A percentile compares a stretch with the other conserved stretches of the same genome.
Conservation (phyloP, 2,113 vertebrate species). For the Boulengeromyrus knoepffleri region DNA sequence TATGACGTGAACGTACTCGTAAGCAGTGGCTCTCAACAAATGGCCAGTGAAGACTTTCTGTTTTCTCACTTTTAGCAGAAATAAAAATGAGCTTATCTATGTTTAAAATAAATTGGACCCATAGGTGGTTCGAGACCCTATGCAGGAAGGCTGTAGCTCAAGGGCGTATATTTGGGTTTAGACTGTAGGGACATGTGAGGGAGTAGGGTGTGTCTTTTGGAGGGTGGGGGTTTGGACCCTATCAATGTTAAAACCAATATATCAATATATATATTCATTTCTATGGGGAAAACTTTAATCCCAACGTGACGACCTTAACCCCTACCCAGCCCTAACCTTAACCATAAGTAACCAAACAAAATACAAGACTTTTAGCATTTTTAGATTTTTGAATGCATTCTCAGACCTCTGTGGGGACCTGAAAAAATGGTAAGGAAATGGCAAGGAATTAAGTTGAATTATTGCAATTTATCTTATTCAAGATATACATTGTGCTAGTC, state of each 20-base stretch:
- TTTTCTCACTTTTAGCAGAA: neutral
- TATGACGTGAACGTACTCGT: neutral
- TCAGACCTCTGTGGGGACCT: no score
- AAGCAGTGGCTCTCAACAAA: neutral
- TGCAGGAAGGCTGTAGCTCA: neutral
- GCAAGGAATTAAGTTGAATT: neutral
- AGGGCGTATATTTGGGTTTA: neutral
- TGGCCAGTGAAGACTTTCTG: neutral
- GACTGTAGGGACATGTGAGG: no score
- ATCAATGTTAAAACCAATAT: no score
- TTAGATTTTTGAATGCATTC: no score
- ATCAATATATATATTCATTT: no score
- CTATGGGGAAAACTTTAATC: no score
- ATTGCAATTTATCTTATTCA: neutral
- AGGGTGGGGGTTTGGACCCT: no score
- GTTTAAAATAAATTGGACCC: neutral
- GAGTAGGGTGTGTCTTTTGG: no score
- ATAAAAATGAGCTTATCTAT: neutral
- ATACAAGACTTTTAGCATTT: no score
- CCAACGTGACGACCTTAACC: no score
- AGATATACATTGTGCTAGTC: neutral
- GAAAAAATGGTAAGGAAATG: neutral
- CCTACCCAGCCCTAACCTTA: no score
- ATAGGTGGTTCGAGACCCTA: neutral
- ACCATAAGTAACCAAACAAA: no score